A percentile compares a stretch with the other conserved stretches of the same genome.
phyloP scores from a whole-genome alignment of 2,797 vertebrate genomes.

The Rachycentron canadum region DNA sequence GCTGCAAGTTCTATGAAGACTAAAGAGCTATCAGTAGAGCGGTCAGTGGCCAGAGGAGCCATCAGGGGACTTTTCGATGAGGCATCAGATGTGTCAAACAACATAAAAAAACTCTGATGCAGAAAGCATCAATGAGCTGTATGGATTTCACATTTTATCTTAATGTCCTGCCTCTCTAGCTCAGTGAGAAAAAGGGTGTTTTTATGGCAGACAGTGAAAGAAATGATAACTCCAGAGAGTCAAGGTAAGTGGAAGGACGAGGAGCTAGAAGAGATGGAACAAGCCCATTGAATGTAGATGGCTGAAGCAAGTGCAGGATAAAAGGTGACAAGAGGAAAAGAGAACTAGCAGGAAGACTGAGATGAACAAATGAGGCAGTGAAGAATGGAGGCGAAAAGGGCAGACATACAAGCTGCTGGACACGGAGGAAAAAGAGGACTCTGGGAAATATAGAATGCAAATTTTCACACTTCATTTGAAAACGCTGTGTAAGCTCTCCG shows the following conservation, averaged over 20 bases:
- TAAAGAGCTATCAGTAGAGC: constrained; percentile 42
- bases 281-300: constrained; percentile 18
- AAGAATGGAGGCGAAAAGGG: constrained; percentile 26
- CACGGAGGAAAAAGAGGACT: constrained; percentile 31
- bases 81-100: constrained; percentile 43
- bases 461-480: constrained; percentile 55
- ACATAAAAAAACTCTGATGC: constrained; percentile 39
- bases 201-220: constrained; percentile 8
- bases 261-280: constrained; percentile 4
- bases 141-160: constrained; percentile 27
- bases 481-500: constrained; percentile 59
- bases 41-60: constrained; percentile 49
- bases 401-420: constrained; percentile 35
- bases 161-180: background rate
- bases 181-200: constrained; percentile 1
- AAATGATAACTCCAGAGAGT: constrained; percentile 12
- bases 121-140: constrained; percentile 27
- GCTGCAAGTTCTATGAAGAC: constrained; percentile 40
- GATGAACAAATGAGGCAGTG: constrained; percentile 28
- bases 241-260: constrained; percentile 12
- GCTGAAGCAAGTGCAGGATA: constrained; percentile 6
- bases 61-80: constrained; percentile 18
- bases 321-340: constrained; percentile 48
- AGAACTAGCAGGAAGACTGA: constrained; percentile 12
- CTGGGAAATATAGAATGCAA: constrained; percentile 59